Base-by-base conservation (phyloP, 2,888 invertebrate species). In the Pherbina coryleti region DNA sequence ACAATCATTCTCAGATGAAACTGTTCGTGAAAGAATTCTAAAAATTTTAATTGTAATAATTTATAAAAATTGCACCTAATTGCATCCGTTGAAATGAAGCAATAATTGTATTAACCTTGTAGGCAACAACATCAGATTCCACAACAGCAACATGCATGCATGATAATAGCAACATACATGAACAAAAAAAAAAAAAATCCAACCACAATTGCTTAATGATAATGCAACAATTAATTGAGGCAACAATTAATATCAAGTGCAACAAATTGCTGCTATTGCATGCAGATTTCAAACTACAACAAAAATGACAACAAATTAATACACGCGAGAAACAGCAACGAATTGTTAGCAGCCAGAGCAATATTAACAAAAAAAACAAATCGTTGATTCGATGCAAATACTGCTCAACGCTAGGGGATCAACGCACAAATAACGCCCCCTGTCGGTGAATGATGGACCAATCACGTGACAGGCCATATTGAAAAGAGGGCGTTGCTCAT, bases 381-480 rank as follows among this genome's bases (percentile, higher is more conserved):
- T 9, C 66, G 14, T n/a, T 64, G 62, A 76, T 77, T 77, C 72
- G 72, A 53, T 49, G 49, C 70, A 57, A 60, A 76, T 53, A 49
- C 8, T 22, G 17, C 25, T 28, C 60, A 22, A 22, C 28, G 19
- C 28, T 31, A 34, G 62, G 79, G 77, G 73, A 62, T 74, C 77
- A 78, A 72, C 74, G 70, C 51, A 66, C 60, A 19, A 78, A 80
- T 72, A 82, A 85, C 86, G 84, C 85, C 85, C 82, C 79, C 79
- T 80, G 81, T 79, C 79, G 74, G 70, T 62, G 79, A 66, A 72
- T 3, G 17, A 78, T 19, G 55, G 74, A 70, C 86, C 87, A 86
- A 87, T 87, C 85, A 83, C 67, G 82, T 79, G 78, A 82, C 81
- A 84, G 85, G 87, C 86, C 87, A 86, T 87, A 84, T 86, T 87